Evolutionary conservation across 1,140 invertebrate genomes (phyloP).

Genomic region (Paraescarpia echinospica): DNA sequence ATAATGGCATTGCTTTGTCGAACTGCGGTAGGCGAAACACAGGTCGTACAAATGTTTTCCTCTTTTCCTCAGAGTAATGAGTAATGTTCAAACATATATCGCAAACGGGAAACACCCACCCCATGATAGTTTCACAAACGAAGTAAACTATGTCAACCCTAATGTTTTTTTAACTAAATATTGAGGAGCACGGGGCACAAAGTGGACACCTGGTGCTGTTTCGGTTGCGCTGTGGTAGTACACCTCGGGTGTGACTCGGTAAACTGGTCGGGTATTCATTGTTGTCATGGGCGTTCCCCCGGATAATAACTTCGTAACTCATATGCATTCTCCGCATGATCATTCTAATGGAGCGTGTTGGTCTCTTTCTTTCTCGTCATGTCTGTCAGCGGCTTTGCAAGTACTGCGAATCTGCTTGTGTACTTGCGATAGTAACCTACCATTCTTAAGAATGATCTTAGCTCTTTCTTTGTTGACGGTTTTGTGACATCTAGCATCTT

Average conservation of each 20-base stretch:
- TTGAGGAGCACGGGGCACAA: no score
- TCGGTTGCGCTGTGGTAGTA: not conserved
- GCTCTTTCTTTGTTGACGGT: slow-evolving; percentile 37
- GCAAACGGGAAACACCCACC: no score
- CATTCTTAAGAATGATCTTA: slow-evolving; percentile 56
- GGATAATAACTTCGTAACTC: no score
- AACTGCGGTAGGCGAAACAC: slow-evolving; percentile 21
- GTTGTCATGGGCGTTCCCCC: no score
- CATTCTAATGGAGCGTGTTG: slow-evolving; percentile 25
- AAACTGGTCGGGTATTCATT: no score
- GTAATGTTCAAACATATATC: no score
- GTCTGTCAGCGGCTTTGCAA: slow-evolving; percentile 39
- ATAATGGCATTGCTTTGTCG: slow-evolving; percentile 8
- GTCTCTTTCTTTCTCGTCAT: slow-evolving; percentile 39
- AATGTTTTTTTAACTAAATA: no score
- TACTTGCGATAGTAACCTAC: slow-evolving; percentile 57
- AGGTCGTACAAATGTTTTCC: not conserved
- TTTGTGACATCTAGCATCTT: not conserved
- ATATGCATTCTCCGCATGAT: no score
- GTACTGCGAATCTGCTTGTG: slow-evolving; percentile 37
- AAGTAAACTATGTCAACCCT: no score
- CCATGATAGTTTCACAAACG: no score
- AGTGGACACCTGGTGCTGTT: no score
- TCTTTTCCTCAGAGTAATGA: slow-evolving; percentile 24
- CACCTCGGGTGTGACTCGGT: no score